Evolutionary conservation across 2,888 invertebrate genomes (phyloP).

Genomic region (Proisotoma minuta): DNA sequence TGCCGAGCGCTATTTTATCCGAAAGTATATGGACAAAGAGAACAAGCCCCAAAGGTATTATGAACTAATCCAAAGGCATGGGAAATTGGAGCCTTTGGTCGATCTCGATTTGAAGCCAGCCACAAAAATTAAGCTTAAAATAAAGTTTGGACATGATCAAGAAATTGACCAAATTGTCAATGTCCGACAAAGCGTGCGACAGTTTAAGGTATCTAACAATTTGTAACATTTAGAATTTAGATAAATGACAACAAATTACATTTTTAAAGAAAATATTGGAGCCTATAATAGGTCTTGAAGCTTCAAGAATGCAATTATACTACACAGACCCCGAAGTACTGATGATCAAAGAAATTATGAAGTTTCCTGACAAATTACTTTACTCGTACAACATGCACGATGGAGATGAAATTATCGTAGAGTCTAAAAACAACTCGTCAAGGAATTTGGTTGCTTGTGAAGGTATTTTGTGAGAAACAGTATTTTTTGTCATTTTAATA

Average conservation of each 20-base stretch:
- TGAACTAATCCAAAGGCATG: conserved; percentile 77
- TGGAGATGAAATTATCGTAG: conserved; percentile 86
- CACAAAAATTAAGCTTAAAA: conserved; percentile 81
- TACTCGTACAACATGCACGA: conserved; percentile 85
- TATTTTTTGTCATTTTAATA: too few relatives aligned
- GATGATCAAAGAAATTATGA: conserved; percentile 46
- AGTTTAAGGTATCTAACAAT: conserved; percentile 32
- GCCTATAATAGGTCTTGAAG: conserved; percentile 72
- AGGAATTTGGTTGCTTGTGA: too few relatives aligned
- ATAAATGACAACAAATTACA: too few relatives aligned
- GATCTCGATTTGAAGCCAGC: conserved; percentile 69
- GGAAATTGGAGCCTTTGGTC: conserved; percentile 82
- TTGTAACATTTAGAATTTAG: too few relatives aligned
- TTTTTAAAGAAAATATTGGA: conserved; percentile 56
- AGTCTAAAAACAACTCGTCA: too few relatives aligned
- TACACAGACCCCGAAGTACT: conserved; percentile 72
- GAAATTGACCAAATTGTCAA: conserved; percentile 1
- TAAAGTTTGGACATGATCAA: too few relatives aligned
- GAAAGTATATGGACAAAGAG: conserved; percentile 78
- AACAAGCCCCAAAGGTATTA: conserved; percentile 78
- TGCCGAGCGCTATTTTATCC: conserved; percentile 86
- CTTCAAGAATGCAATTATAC: conserved; percentile 79
- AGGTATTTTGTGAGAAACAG: too few relatives aligned
- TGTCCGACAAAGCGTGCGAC: conserved; percentile 11
- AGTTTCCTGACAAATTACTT: conserved; percentile 76